phyloP scores from a whole-genome alignment of 2,113 vertebrate genomes.

The Todiramphus saurophagus region DNA sequence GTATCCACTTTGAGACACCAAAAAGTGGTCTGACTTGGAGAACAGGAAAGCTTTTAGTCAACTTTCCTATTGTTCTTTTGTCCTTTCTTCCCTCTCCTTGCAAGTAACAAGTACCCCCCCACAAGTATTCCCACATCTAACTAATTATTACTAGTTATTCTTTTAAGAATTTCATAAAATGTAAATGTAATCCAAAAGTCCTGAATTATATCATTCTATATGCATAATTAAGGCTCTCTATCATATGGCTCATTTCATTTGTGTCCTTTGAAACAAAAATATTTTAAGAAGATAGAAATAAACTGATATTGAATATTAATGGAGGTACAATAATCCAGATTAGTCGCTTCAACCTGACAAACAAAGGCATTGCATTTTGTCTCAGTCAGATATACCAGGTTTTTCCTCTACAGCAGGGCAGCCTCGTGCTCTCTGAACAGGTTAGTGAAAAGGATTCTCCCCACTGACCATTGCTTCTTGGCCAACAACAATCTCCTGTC shows the following conservation, averaged over 20 bases:
- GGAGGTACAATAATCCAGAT: not conserved
- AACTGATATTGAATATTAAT: not conserved
- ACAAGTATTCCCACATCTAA: not conserved
- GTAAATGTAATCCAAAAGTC: not conserved
- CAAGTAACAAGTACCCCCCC: not conserved
- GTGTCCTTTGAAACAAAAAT: not conserved
- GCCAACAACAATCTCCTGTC: not conserved
- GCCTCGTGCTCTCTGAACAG: not conserved
- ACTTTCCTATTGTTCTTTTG: not conserved
- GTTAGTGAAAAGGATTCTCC: not conserved
- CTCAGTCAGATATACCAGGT: not conserved
- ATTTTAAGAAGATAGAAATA: not conserved
- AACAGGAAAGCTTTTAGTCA: not conserved
- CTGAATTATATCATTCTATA: not conserved
- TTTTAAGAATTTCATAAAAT: not conserved
- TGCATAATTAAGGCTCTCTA: not conserved
- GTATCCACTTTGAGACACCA: not conserved
- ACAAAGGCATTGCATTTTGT: not conserved
- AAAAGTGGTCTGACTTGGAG: not conserved
- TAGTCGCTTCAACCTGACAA: not conserved
- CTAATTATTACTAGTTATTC: not conserved
- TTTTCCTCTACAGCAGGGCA: not conserved
- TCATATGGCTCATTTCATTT: accelerated
- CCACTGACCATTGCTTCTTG: not conserved
- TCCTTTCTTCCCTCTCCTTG: not conserved